Base-by-base conservation (phyloP, 2,113 vertebrate species). In the Stomatorhinus ivindoensis region DNA sequence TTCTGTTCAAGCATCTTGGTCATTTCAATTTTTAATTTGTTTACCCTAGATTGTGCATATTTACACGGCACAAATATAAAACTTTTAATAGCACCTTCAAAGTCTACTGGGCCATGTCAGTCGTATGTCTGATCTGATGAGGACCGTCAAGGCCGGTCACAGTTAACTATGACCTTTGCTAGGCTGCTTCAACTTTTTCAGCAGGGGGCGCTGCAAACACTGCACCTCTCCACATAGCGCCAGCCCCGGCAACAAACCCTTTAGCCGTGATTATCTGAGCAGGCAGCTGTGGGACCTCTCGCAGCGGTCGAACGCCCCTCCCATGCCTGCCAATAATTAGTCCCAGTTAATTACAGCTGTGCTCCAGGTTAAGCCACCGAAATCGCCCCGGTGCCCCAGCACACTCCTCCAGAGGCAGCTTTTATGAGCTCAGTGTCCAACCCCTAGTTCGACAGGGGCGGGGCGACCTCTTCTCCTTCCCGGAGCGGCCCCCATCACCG, bases 311-410 rank as follows among this genome's bases (percentile, higher is more conserved):
- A 92, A 92, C 90, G 48, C 73, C 88, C 76, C 95, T 69, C 93
- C 89, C 91, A 92, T 89, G 94, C 94, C 93, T 94, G 94, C 93
- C 93, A 92, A 95, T 96, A 96, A 97, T 97, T 96, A 96, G 96
- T 96, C 96, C 94, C 96, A 95, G 95, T 97, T 97, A 97, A 97
- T 97, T 97, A 97, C 96, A 95, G 94, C 93, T 94, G 92, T 94
- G 95, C 94, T 95, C 95, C 94, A 94, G 95, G 93, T 96, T 93
- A 94, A 93, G 93, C 92, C 94, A 94, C 76, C 89, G 90, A 94
- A 94, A 95, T 94, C 92, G 93, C 94, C 95, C 94, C 93, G 91
- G 95, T 91, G 94, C 94, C 90, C 93, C 93, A 94, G 93, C 93
- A 90, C 93, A 92, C 93, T 91, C 94, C 96, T 95, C 95, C 90